Evolutionary conservation across 2,113 vertebrate genomes (phyloP).

Genomic region (Pluvialis apricaria): DNA sequence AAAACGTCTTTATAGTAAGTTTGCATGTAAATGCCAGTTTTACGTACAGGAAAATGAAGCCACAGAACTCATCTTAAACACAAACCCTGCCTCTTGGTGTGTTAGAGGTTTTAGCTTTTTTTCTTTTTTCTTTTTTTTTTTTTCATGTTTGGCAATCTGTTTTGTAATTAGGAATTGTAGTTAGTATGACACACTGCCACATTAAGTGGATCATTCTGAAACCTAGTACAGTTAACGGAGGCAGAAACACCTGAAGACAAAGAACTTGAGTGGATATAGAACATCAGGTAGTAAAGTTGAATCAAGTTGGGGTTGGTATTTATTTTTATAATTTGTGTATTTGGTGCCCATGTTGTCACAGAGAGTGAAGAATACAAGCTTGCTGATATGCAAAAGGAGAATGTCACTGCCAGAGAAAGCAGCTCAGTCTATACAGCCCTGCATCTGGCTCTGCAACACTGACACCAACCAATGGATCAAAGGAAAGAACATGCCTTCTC

Average conservation of each 20-base stretch:
- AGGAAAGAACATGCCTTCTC: background rate
- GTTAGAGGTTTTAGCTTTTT: background rate
- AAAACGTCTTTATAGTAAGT: background rate
- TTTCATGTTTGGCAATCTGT: background rate
- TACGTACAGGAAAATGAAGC: background rate
- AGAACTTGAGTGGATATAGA: background rate
- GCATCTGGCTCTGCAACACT: background rate
- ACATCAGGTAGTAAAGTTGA: background rate
- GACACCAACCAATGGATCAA: background rate
- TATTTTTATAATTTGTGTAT: background rate
- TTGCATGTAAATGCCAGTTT: background rate
- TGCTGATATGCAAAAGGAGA: background rate
- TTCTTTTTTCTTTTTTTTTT: accelerated
- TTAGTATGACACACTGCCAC: background rate
- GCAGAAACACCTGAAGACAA: background rate
- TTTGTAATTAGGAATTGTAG: background rate
- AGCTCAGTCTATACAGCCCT: background rate
- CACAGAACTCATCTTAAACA: background rate
- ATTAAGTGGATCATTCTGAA: background rate
- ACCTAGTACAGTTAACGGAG: background rate
- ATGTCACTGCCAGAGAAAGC: background rate
- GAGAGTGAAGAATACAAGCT: background rate
- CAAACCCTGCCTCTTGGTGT: background rate
- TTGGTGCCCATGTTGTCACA: background rate
- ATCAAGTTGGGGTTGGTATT: background rate